phyloP scores from a whole-genome alignment of 1,140 invertebrate genomes.

The Cotesia glomerata region DNA sequence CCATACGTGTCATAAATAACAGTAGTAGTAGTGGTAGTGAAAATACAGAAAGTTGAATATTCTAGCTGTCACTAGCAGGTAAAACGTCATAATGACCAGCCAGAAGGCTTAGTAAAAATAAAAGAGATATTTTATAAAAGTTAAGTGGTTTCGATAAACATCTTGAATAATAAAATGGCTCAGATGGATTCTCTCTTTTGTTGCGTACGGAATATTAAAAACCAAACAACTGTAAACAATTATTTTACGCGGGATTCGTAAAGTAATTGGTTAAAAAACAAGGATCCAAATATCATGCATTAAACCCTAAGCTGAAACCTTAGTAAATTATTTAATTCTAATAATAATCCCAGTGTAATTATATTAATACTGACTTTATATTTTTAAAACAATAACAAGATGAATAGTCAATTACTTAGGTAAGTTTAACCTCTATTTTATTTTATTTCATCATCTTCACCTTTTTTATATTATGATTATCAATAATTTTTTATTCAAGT shows the following conservation, averaged over 20 bases:
- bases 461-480: background rate
- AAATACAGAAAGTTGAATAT: background rate
- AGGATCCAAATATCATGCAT: background rate
- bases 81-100: background rate
- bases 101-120: background rate
- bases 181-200: too few species aligned
- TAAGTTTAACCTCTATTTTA: background rate
- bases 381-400: background rate
- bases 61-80: background rate
- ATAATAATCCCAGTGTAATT: background rate
- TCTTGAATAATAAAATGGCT: background rate
- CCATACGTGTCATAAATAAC: background rate
- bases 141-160: background rate
- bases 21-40: background rate
- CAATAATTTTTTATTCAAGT: slow-evolving; percentile 52
- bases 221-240: too few species aligned
- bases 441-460: slow-evolving; percentile 6
- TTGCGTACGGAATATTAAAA: too few species aligned
- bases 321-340: background rate
- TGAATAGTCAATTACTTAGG: background rate
- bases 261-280: background rate
- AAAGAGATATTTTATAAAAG: background rate
- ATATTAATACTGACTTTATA: background rate
- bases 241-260: too few species aligned
- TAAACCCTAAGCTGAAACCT: background rate